Conservation (phyloP, 2,888 invertebrate species). For the Argynnis bischoffii region DNA sequence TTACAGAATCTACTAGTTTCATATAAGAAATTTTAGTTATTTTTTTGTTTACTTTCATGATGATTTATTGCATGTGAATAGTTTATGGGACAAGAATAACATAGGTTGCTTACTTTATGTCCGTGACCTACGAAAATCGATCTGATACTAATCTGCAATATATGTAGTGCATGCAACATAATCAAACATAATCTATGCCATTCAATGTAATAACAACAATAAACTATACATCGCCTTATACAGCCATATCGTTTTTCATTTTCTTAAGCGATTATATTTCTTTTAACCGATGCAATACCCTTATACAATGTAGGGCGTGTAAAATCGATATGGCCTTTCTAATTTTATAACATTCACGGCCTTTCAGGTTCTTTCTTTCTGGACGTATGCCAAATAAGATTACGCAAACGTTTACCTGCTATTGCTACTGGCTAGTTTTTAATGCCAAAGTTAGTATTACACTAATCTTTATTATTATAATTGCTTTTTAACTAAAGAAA, state of each 20-base stretch:
- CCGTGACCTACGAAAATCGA: too few species aligned
- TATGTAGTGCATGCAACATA: too few species aligned
- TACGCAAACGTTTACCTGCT: constrained; percentile 29
- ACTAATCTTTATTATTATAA: constrained; percentile 15
- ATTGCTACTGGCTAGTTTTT: constrained; percentile 18
- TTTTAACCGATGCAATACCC: constrained; percentile 13
- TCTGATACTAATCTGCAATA: too few species aligned
- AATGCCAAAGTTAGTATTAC: constrained; percentile 16
- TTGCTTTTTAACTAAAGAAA: neutral
- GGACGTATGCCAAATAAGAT: constrained; percentile 35
- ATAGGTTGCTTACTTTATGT: too few species aligned
- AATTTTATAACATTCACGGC: constrained; percentile 40
- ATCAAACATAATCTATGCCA: too few species aligned
- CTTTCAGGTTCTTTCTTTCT: constrained; percentile 37
- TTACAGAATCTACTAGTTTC: too few species aligned
- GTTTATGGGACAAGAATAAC: too few species aligned
- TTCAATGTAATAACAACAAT: neutral
- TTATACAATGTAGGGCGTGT: constrained; percentile 26
- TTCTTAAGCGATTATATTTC: neutral
- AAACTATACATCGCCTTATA: neutral
- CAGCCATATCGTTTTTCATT: neutral
- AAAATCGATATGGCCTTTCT: constrained; percentile 39
- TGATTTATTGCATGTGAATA: too few species aligned
- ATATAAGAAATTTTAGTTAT: too few species aligned
- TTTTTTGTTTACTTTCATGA: too few species aligned